A percentile compares a stretch with the other conserved stretches of the same genome.
Evolutionary conservation across 2,888 invertebrate species (phyloP).

Genomic region (Galerucella calmariensis): DNA sequence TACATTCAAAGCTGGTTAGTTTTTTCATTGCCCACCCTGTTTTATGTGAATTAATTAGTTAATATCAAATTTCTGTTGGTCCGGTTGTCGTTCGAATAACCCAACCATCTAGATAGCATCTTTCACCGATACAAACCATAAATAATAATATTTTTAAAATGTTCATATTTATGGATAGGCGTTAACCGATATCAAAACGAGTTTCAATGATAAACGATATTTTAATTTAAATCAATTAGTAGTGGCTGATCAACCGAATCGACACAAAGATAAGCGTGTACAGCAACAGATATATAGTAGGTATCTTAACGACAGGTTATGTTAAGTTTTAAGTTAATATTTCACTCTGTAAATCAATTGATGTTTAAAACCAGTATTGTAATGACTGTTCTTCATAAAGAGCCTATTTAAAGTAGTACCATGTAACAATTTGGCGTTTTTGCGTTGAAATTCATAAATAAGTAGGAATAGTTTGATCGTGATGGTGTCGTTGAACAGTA

Average conservation of each 20-base stretch:
- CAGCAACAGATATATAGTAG: too few relatives aligned
- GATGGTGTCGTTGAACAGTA: too few relatives aligned
- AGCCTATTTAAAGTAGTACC: too few relatives aligned
- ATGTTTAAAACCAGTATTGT: too few relatives aligned
- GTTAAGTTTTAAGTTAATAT: too few relatives aligned
- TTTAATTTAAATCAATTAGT: conserved; percentile 1
- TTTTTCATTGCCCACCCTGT: background rate
- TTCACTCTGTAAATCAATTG: too few relatives aligned
- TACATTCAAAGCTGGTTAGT: too few relatives aligned
- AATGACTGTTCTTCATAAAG: too few relatives aligned
- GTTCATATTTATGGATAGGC: conserved; percentile 13
- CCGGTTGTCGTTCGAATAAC: conserved; percentile 20
- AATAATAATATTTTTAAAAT: conserved; percentile 22
- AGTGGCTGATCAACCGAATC: background rate
- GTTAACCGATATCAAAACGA: conserved; percentile 2
- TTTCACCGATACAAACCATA: conserved; percentile 17
- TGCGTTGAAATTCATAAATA: too few relatives aligned
- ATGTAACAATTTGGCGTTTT: too few relatives aligned
- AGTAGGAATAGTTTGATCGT: too few relatives aligned
- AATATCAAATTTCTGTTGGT: conserved; percentile 26
- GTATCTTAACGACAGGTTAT: too few relatives aligned
- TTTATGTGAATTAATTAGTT: background rate
- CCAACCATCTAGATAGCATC: conserved; percentile 30
- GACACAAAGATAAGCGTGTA: background rate
- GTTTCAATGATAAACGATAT: conserved; percentile 2